Base-by-base conservation (phyloP, 2,888 invertebrate genomes). In the Mythimna vitellina region DNA sequence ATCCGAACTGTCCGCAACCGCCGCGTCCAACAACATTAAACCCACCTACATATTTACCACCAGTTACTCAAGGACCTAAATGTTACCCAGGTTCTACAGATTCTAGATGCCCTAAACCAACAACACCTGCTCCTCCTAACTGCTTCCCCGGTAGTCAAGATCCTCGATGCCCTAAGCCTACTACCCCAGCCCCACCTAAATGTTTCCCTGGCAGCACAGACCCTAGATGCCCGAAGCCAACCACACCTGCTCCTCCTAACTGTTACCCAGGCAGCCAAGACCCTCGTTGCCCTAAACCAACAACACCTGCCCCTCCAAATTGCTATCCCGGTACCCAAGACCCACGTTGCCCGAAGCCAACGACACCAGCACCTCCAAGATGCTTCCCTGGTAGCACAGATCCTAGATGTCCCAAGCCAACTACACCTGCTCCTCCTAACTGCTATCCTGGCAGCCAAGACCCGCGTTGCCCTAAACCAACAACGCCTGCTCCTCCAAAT, bases 391-490 rank as follows among this genome's bases (percentile, higher is more conserved):
- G 92, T 0, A 85, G 77, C 12, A 66, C 64, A 0, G 93, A 93
- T 80, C 70, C 84, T 0, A 29, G 87, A 0, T 89, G 89, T 3
- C 89, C 80, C 0, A 75, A 81, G 17, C 81, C 80, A 0, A 88
- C 92, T 0, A 87, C 86, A 5, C 88, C 89, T 7, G 83, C 77
- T 1, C 84, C 88, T 0, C 88, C 86, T 6, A 82, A 81, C 53
- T 93, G 93, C 70, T 93, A 88, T 85, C 94, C 94, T 4, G 93
- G 94, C 25, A 89, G 86, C 5, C 82, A 74, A 3, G 93, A 94
- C 69, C 89, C 91, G 51, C 6, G 92, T 76, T 81, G 92, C 87
- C 79, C 88, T 8, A 65, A 92, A 88, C 88, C 93, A 78, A 78
- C 88, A 72, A 84, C 89, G 1, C 82, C 86, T 65, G 53, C 70